Conservation (phyloP, 1,140 invertebrate species). For the Doryteuthis pealeii region DNA sequence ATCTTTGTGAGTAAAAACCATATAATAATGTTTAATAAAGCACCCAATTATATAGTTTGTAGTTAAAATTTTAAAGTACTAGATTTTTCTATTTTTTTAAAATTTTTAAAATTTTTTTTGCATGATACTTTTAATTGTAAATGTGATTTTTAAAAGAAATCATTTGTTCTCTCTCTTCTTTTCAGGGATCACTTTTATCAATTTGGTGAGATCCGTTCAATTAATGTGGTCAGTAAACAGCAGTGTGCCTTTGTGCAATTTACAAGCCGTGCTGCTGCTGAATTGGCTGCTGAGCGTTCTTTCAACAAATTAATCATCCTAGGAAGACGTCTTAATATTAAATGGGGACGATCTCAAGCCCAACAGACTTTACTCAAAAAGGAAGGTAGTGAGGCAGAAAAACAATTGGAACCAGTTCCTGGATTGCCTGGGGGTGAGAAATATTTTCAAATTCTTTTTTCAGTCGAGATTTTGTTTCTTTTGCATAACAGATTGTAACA, state of each 20-base stretch:
- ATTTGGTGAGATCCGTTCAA: conserved; percentile 95
- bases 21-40: no score
- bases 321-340: conserved; percentile 79
- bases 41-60: no score
- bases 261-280: conserved; percentile 83
- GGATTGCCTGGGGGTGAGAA: conserved; percentile 68
- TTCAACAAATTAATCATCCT: conserved; percentile 86
- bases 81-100: no score
- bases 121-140: no score
- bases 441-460: conserved; percentile 16
- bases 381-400: conserved; percentile 48
- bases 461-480: not conserved
- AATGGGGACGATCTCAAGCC: conserved; percentile 77
- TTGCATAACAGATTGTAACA: not conserved
- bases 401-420: conserved; percentile 80
- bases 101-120: no score
- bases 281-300: conserved; percentile 91
- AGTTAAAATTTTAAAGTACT: no score
- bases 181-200: conserved; percentile 91
- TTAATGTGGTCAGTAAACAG: conserved; percentile 88
- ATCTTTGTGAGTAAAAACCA: no score
- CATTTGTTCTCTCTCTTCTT: no score
- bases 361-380: conserved; percentile 46
- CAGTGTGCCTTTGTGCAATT: conserved; percentile 99
- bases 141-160: no score